Conservation (phyloP, 2,888 invertebrate genomes). For the Sepioteuthis lessoniana region DNA sequence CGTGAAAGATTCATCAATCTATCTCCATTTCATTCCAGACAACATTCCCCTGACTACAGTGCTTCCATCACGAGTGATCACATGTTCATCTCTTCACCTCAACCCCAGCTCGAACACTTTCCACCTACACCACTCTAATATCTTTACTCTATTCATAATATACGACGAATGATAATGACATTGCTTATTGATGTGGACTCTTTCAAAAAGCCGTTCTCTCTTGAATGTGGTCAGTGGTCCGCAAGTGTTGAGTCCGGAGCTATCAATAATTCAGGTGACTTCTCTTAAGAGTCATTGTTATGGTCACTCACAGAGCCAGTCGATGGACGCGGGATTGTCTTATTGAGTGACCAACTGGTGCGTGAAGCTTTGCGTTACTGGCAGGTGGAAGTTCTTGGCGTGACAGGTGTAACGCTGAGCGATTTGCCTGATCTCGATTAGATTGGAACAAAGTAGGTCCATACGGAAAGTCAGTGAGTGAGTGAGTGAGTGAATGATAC, state of each 20-base stretch:
- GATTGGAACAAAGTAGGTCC: not conserved
- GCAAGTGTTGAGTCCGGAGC: not conserved
- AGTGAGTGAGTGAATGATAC: not conserved
- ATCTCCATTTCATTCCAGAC: not conserved
- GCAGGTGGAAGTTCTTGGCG: not conserved
- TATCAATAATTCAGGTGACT: not conserved
- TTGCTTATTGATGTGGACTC: constrained; percentile 3
- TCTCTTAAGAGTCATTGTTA: not conserved
- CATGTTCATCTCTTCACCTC: no score
- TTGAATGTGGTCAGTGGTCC: not conserved
- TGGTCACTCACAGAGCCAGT: not conserved
- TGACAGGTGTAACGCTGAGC: not conserved
- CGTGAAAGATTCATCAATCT: not conserved
- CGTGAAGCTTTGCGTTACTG: not conserved
- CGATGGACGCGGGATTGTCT: not conserved
- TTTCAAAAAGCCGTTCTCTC: not conserved
- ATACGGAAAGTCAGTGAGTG: not conserved
- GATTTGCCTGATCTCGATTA: not conserved
- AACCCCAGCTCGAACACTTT: no score
- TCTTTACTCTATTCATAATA: not conserved
- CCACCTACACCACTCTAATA: not conserved
- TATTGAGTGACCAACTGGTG: not conserved
- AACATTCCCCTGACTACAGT: not conserved
- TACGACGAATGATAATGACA: not conserved
- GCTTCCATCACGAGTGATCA: not conserved